phyloP scores from a whole-genome alignment of 2,797 vertebrate genomes.

The Limnodromus scolopaceus region DNA sequence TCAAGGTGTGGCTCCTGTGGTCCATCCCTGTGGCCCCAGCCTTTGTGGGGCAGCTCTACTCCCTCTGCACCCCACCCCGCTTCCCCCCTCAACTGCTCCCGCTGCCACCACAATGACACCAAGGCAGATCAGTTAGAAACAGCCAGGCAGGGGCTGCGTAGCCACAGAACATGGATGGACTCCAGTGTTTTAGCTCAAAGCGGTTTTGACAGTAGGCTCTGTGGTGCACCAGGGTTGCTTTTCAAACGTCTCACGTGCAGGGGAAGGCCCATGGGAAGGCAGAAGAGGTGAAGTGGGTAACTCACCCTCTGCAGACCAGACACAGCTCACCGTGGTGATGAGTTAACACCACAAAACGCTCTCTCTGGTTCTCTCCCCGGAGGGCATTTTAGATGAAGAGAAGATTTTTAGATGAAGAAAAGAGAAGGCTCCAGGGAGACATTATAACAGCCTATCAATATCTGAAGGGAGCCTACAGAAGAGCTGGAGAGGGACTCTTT shows the following conservation, averaged over 20 bases:
- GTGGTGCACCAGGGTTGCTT: not conserved
- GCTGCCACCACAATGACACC: fast-evolving
- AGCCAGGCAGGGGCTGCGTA: fast-evolving
- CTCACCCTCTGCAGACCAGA: not conserved
- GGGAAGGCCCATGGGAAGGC: not conserved
- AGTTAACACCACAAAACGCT: not conserved
- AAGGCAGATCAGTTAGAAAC: fast-evolving
- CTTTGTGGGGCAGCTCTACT: not conserved
- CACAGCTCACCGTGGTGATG: fast-evolving
- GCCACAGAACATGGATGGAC: fast-evolving
- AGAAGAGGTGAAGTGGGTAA: not conserved
- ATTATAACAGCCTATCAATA: too few species aligned
- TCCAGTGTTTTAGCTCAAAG: not conserved
- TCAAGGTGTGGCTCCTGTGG: not conserved
- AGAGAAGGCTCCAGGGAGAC: too few species aligned
- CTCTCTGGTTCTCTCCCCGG: not conserved
- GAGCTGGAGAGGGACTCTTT: too few species aligned
- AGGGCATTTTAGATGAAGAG: not conserved
- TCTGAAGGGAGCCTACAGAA: too few species aligned
- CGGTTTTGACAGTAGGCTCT: fast-evolving
- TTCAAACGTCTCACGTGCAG: not conserved
- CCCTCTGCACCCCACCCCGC: fast-evolving
- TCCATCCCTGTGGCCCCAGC: not conserved
- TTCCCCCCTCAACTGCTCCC: fast-evolving
- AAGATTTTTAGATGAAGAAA: too few species aligned